Evolutionary conservation across 2,888 invertebrate genomes (phyloP), one percentile per base, ranked within the genome.

Genomic region (Stramonita haemastoma): DNA sequence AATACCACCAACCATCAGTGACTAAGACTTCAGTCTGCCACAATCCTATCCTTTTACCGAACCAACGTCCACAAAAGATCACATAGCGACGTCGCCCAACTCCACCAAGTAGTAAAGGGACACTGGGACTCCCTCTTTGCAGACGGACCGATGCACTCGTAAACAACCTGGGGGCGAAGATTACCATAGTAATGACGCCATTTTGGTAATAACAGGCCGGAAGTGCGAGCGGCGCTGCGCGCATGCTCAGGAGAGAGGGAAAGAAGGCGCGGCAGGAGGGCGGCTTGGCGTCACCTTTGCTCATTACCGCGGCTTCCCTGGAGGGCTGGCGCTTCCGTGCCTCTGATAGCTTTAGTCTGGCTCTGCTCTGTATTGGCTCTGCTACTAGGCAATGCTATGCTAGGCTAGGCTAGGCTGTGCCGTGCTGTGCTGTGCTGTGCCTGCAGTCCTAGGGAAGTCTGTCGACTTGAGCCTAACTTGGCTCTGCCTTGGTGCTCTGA

Each of bases 241-340:
- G 57, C 84, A 84, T 84, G 84, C 84, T 84, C 84, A 84, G n/a
- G 22, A 2, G 34, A 57, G 56, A 57, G 87, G 60, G 60, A 34
- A 1, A 73, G 77, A 46, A 84, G 60, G 56, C n/a, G 88, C 29
- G 36, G 90, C n/a, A 56, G 89, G 46, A n/a, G 88, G 88, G 29
- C 8, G 29, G 81, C 29, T 22, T 57, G 88, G 66, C 79, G 73
- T 79, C 79, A 87, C 57, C 79, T 56, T 29, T 29, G 46, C 79
- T 79, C 60, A 79, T 81, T 79, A 79, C 57, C 11, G 19, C 19
- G 5, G 34, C 60, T 57, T 88, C 56, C 56, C 83, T 22, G n/a
- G 60, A 57, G 77, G 60, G 81, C 81, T 26, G 81, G 29, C 60
- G 66, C 60, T 56, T 56, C 32, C 57, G 19, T 57, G 77, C 46